Percentiles rank a stretch among this genome's conserved stretches.
Evolutionary conservation across 2,797 vertebrate genomes (phyloP).

Genomic region (Anguilla pacifica): DNA sequence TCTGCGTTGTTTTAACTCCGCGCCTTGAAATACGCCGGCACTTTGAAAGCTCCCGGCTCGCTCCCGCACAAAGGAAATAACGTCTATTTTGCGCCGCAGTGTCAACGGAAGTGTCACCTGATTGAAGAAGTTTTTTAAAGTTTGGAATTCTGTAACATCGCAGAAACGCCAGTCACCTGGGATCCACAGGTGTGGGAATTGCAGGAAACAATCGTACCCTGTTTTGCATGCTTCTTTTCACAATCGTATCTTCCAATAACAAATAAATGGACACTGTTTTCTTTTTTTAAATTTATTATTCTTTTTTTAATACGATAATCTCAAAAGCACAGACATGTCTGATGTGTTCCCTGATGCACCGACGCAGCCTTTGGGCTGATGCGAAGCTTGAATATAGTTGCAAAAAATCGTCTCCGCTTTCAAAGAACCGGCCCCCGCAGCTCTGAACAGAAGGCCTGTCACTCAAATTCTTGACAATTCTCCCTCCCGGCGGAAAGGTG

Average conservation of each 20-base stretch:
- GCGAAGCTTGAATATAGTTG: background rate
- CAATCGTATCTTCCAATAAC: too few relatives aligned
- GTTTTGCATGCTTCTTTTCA: background rate
- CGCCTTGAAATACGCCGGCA: background rate
- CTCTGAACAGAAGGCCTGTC: background rate
- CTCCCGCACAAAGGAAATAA: background rate
- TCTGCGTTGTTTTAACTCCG: background rate
- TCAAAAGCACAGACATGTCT: background rate
- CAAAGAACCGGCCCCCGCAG: background rate
- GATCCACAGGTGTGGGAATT: background rate
- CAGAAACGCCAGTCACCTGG: background rate
- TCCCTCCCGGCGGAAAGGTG: background rate
- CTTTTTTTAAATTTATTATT: background rate
- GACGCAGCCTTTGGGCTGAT: background rate
- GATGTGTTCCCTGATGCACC: background rate
- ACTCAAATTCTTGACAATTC: background rate
- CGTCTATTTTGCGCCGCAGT: background rate
- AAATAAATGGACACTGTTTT: background rate
- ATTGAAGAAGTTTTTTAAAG: background rate
- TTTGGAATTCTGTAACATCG: background rate
- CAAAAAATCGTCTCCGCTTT: background rate
- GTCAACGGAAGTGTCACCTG: background rate
- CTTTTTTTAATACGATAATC: background rate
- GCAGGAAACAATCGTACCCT: background rate
- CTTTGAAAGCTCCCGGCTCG: background rate